These are phyloP conservation scores for Sinocyclocheilus anshuiensis DNA, from an alignment of 2,113 vertebrate genomes.

Conservation along the genomic window DNA sequence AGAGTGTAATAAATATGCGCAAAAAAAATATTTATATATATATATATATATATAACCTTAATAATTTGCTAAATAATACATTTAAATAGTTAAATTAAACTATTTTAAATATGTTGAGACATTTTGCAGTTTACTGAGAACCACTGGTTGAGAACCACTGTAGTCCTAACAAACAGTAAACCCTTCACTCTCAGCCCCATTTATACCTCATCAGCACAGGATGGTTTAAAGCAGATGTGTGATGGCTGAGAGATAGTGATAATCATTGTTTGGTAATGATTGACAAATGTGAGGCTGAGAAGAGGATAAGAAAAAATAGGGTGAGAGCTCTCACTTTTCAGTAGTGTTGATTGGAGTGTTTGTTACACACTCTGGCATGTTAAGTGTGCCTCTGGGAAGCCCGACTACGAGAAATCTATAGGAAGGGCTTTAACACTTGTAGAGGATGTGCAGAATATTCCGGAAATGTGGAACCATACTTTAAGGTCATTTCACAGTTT, in stretches of 20 bases:
- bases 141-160: neutral
- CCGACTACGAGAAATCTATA: neutral
- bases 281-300: neutral
- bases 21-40: too few relatives aligned
- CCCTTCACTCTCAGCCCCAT: neutral
- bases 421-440: neutral
- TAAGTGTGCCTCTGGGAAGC: neutral
- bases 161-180: neutral
- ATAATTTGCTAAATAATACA: too few relatives aligned
- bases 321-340: conserved; percentile 1
- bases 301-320: neutral
- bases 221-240: conserved; percentile 4
- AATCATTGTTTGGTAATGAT: neutral
- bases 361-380: neutral
- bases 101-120: neutral
- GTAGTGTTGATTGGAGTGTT: conserved; percentile 22
- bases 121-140: neutral
- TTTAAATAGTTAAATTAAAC: too few relatives aligned
- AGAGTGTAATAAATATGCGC: neutral
- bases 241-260: neutral
- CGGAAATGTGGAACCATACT: neutral
- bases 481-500: neutral
- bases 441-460: neutral
- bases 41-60: too few relatives aligned
- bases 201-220: neutral